Conservation (phyloP, 2,113 vertebrate genomes). For the Ammodytes marinus region DNA sequence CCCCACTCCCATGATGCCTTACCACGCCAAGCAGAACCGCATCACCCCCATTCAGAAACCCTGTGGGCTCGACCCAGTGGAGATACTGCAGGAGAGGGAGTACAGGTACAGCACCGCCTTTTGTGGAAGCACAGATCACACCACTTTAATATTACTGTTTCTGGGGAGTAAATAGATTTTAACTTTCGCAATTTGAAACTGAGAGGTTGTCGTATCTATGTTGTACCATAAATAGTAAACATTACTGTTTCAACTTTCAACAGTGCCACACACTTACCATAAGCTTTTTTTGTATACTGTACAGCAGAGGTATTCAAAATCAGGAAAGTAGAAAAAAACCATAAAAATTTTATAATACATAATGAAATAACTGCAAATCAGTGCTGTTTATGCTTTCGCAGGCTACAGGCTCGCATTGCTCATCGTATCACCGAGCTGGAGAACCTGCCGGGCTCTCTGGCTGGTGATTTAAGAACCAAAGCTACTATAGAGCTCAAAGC, state of each 20-base stretch:
- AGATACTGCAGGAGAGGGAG: slow-evolving; percentile 96
- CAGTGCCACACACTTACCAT: background rate
- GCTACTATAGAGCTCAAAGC: slow-evolving; percentile 98
- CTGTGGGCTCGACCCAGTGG: slow-evolving; percentile 93
- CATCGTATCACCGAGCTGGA: slow-evolving; percentile 97
- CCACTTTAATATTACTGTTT: background rate
- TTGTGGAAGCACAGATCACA: background rate
- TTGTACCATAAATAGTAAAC: background rate
- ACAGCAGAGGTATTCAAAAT: background rate
- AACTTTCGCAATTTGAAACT: background rate
- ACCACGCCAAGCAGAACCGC: slow-evolving; percentile 93
- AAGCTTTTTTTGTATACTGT: background rate
- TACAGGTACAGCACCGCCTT: slow-evolving; percentile 86
- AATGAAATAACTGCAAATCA: background rate
- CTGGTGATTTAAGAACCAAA: slow-evolving; percentile 97
- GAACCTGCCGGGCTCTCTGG: slow-evolving; percentile 94
- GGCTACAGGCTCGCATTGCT: slow-evolving; percentile 95
- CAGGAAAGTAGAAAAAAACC: background rate
- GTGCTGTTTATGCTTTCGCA: slow-evolving; percentile 53
- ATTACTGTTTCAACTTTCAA: background rate
- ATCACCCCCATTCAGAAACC: slow-evolving; percentile 98
- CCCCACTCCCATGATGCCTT: slow-evolving; percentile 92
- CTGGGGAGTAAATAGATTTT: background rate
- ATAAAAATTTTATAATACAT: background rate
- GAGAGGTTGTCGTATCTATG: background rate